These are phyloP conservation scores for Urocynchramus pylzowi DNA, from an alignment of 2,113 vertebrate species.

Conservation along the genomic window DNA sequence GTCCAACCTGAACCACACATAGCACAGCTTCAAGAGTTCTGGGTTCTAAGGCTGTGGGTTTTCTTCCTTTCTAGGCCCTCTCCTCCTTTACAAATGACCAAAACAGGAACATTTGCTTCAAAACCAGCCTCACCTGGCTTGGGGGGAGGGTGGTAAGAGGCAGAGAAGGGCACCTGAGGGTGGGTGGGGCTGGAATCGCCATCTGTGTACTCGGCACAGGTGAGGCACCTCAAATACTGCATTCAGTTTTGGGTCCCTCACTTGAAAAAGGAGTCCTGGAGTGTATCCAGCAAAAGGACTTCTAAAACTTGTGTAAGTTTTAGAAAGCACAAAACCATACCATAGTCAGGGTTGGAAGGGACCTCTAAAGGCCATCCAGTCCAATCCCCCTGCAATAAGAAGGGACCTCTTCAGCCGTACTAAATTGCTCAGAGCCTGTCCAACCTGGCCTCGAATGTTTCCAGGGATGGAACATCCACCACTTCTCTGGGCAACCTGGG, in stretches of 20 bases:
- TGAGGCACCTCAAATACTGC: background rate
- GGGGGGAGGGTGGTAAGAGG: rapidly evolving
- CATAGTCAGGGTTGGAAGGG: background rate
- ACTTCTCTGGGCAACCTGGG: background rate
- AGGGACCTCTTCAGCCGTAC: background rate
- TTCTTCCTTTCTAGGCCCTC: no score
- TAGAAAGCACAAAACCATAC: background rate
- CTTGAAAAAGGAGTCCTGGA: background rate
- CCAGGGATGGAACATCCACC: background rate
- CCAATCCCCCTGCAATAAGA: background rate
- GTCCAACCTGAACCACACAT: background rate
- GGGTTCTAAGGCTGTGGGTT: background rate
- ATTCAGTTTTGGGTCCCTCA: background rate
- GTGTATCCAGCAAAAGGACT: background rate
- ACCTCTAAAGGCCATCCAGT: background rate
- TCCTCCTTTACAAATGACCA: background rate
- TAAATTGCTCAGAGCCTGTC: background rate
- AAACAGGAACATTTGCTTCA: background rate
- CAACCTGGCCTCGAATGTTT: background rate
- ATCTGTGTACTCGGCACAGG: background rate
- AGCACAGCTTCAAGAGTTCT: background rate
- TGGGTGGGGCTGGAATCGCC: background rate
- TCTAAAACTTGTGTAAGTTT: background rate
- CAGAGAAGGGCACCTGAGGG: background rate
- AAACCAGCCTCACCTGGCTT: background rate